phyloP scores from a whole-genome alignment of 37 sponge, comb jelly and placozoan species.

The Eunapius fragilis region DNA sequence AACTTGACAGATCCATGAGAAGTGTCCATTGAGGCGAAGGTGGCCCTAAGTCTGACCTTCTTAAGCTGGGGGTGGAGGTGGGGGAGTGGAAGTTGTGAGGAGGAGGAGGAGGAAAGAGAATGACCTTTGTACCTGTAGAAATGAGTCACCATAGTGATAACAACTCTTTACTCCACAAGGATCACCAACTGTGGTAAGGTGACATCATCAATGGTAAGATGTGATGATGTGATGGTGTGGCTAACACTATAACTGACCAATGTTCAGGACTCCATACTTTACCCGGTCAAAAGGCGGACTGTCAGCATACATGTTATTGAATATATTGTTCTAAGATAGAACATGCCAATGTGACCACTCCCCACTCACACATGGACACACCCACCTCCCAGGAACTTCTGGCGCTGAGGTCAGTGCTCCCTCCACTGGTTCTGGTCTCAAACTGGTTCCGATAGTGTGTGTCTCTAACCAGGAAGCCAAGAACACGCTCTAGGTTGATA shows the following conservation, averaged over 20 bases:
- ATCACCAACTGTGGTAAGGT: conserved; percentile 57
- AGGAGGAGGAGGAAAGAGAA: background rate
- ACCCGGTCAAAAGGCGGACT: conserved; percentile 61
- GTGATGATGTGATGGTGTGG: background rate
- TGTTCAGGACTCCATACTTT: conserved; percentile 80
- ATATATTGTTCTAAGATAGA: conserved; percentile 55
- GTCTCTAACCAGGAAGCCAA: conserved; percentile 59
- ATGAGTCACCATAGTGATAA: conserved; percentile 75
- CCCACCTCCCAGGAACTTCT: conserved; percentile 64
- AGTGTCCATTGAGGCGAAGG: conserved; percentile 75
- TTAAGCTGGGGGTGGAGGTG: conserved; percentile 41
- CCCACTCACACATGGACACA: background rate
- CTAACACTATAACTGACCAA: conserved; percentile 20
- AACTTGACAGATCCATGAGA: conserved; percentile 46
- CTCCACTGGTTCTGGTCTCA: conserved; percentile 62
- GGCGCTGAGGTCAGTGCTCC: conserved; percentile 38
- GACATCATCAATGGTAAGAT: background rate
- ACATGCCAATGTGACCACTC: background rate
- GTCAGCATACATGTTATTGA: conserved; percentile 55
- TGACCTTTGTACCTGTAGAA: conserved; percentile 42
- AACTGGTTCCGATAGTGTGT: conserved; percentile 82
- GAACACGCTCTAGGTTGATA: conserved; percentile 52
- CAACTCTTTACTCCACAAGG: conserved; percentile 59
- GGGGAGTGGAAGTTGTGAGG: too few species aligned
- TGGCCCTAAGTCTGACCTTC: conserved; percentile 73